Conservation (phyloP, 2,113 vertebrate species). For the Rattus rattus region DNA sequence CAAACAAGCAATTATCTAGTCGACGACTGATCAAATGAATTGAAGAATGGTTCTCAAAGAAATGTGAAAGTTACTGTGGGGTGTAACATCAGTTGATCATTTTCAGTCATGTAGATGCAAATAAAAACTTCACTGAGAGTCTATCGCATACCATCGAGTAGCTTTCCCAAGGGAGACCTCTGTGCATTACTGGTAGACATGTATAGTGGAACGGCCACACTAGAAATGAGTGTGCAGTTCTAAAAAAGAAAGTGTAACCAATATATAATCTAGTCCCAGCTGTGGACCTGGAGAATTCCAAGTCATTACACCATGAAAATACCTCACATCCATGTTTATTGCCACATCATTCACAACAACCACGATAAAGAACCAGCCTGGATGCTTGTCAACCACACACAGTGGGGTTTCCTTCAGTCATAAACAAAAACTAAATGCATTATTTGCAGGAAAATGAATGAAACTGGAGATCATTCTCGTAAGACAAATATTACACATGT, state of each 20-base stretch:
- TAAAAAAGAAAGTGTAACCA: not conserved
- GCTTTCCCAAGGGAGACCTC: not conserved
- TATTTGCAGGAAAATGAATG: not conserved
- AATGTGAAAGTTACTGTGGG: rapidly evolving
- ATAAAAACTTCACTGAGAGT: not conserved
- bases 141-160: not conserved
- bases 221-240: not conserved
- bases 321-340: not conserved
- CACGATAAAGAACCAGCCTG: no score
- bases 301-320: no score
- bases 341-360: not conserved
- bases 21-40: not conserved
- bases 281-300: not conserved
- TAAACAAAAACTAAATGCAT: not conserved
- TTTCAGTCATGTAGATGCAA: not conserved
- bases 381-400: not conserved
- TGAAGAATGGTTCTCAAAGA: not conserved
- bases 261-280: not conserved
- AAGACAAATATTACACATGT: not conserved
- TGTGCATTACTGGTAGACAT: no score
- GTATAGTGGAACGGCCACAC: no score
- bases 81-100: not conserved
- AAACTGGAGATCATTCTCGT: not conserved
- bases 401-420: not conserved
- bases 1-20: not conserved